Evolutionary conservation across 1,140 invertebrate species (phyloP).

Genomic region (Bombus pascuorum): DNA sequence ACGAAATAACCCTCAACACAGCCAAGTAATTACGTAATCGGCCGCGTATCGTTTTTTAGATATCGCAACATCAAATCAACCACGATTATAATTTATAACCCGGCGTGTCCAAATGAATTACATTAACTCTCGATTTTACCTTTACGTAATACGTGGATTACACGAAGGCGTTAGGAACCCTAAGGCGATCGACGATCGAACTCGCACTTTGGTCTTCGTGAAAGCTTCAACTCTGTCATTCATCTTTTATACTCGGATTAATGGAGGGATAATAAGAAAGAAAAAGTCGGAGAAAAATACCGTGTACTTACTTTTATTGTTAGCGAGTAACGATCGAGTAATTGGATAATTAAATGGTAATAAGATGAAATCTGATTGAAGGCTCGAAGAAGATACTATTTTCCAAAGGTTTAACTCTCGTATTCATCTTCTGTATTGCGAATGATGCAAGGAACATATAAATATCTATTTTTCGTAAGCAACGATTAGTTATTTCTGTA

Average conservation of each 20-base stretch:
- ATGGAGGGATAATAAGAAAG: too few relatives aligned
- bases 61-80: slow-evolving; percentile 18
- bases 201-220: neutral
- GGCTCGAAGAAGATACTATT: too few relatives aligned
- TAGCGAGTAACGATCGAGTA: too few relatives aligned
- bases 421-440: too few relatives aligned
- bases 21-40: slow-evolving; percentile 21
- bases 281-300: neutral
- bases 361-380: too few relatives aligned
- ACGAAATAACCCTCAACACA: neutral
- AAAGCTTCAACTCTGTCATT: slow-evolving; percentile 8
- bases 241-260: too few relatives aligned
- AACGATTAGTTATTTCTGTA: neutral
- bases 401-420: too few relatives aligned
- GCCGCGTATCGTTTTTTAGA: slow-evolving; percentile 20
- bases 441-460: neutral
- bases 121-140: slow-evolving; percentile 34
- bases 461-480: neutral
- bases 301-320: neutral
- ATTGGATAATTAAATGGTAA: neutral
- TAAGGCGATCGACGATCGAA: neutral
- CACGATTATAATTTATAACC: slow-evolving; percentile 40
- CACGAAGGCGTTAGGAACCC: neutral
- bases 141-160: slow-evolving; percentile 26
- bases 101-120: slow-evolving; percentile 29